phyloP scores from a whole-genome alignment of 2,113 vertebrate genomes.

The Callaeas wilsoni region DNA sequence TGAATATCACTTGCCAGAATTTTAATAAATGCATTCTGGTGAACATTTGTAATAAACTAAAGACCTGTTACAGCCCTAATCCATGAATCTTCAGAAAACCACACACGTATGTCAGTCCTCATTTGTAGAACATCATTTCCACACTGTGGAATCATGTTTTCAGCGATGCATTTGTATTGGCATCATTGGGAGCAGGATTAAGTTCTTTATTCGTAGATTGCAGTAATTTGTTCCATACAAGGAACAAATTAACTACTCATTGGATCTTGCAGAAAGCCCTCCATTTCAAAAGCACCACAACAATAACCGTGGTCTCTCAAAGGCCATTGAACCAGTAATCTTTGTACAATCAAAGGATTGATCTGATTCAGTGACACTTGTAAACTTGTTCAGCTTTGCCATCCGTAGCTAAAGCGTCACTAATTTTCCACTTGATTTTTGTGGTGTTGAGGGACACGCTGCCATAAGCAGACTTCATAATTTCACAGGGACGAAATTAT shows the following conservation, averaged over 20 bases:
- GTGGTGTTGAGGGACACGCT: neutral
- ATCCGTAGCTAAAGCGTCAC: neutral
- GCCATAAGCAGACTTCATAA: neutral
- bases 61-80: neutral
- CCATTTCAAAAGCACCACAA: neutral
- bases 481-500: neutral
- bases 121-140: constrained; percentile 8
- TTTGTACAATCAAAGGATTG: neutral
- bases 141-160: neutral
- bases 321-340: neutral
- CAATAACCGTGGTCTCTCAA: constrained; percentile 18
- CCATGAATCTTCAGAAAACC: constrained; percentile 4
- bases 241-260: neutral
- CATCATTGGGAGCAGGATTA: neutral
- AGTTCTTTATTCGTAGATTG: constrained; percentile 28
- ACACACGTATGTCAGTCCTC: neutral
- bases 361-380: neutral
- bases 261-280: neutral
- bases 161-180: neutral
- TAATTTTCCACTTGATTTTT: neutral
- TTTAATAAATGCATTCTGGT: neutral
- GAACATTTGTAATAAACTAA: constrained; percentile 9
- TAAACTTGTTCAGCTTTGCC: neutral
- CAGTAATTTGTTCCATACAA: constrained; percentile 29
- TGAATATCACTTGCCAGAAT: neutral